phyloP scores from a whole-genome alignment of 2,113 vertebrate genomes.

The Melanerpes formicivorus region DNA sequence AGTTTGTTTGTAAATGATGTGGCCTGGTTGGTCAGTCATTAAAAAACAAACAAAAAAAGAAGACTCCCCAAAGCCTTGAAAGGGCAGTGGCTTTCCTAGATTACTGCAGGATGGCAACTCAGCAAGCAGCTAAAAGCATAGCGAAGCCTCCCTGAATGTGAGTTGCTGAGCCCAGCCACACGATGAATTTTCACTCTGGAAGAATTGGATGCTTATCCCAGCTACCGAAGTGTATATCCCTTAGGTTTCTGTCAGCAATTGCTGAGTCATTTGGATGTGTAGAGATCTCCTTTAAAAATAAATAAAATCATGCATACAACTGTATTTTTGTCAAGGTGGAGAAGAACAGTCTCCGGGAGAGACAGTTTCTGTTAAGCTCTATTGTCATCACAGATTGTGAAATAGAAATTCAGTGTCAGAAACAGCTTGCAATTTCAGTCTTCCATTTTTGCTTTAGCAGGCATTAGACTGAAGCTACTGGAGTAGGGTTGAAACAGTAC shows the following conservation, averaged over 20 bases:
- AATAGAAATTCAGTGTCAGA: conserved; percentile 63
- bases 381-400: conserved; percentile 58
- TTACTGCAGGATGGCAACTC: neutral
- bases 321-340: conserved; percentile 22
- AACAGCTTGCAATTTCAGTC: conserved; percentile 72
- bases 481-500: conserved; percentile 53
- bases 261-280: conserved; percentile 56
- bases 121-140: neutral
- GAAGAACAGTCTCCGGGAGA: conserved; percentile 61
- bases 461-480: conserved; percentile 38
- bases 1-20: neutral
- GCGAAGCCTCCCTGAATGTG: neutral
- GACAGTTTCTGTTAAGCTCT: conserved; percentile 57
- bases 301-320: neutral
- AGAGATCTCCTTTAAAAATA: conserved; percentile 43
- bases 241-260: conserved; percentile 45
- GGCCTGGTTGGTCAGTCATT: neutral
- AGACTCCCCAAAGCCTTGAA: neutral
- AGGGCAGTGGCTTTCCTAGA: neutral
- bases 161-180: neutral
- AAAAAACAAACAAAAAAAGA: neutral
- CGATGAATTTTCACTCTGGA: conserved; percentile 26
- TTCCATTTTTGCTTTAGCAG: conserved; percentile 52
- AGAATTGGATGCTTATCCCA: neutral
- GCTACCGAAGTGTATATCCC: conserved; percentile 21